These are phyloP conservation scores for Galerucella nymphaeae DNA, from an alignment of 2,888 invertebrate species.

Conservation along the genomic window DNA sequence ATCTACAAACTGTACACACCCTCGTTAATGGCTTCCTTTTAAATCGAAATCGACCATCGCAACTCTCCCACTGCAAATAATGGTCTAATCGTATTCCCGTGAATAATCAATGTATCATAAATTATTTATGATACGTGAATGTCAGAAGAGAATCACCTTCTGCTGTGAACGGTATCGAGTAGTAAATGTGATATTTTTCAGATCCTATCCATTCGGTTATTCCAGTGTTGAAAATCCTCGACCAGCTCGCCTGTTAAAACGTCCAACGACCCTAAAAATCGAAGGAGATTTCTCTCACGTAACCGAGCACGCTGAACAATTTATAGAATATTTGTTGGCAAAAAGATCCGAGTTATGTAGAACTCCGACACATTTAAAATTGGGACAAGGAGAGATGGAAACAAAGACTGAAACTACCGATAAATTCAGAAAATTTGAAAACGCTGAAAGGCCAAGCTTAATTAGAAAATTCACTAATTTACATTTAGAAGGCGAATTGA, in stretches of 20 bases:
- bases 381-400: slow-evolving; percentile 62
- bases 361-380: slow-evolving; percentile 60
- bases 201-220: slow-evolving; percentile 3
- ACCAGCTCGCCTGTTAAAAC: slow-evolving; percentile 50
- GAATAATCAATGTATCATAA: slow-evolving; percentile 56
- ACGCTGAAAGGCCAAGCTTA: slow-evolving; percentile 63
- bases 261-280: slow-evolving; percentile 65
- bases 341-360: slow-evolving; percentile 64
- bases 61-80: slow-evolving; percentile 34
- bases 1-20: slow-evolving; percentile 26
- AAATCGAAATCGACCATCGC: slow-evolving; percentile 19
- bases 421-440: slow-evolving; percentile 65
- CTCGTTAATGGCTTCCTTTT: slow-evolving; percentile 28
- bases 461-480: slow-evolving; percentile 64
- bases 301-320: slow-evolving; percentile 67
- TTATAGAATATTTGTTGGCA: slow-evolving; percentile 64
- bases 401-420: slow-evolving; percentile 67
- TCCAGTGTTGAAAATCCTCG: not conserved
- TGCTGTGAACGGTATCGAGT: slow-evolving; percentile 52
- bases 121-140: slow-evolving; percentile 57
- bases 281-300: slow-evolving; percentile 66
- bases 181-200: slow-evolving; percentile 10
- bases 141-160: slow-evolving; percentile 53
- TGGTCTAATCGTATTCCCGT: slow-evolving; percentile 38
- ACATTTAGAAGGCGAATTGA: slow-evolving; percentile 66